Evolutionary conservation across 2,888 invertebrate genomes (phyloP).

Genomic region (Callosobruchus maculatus): DNA sequence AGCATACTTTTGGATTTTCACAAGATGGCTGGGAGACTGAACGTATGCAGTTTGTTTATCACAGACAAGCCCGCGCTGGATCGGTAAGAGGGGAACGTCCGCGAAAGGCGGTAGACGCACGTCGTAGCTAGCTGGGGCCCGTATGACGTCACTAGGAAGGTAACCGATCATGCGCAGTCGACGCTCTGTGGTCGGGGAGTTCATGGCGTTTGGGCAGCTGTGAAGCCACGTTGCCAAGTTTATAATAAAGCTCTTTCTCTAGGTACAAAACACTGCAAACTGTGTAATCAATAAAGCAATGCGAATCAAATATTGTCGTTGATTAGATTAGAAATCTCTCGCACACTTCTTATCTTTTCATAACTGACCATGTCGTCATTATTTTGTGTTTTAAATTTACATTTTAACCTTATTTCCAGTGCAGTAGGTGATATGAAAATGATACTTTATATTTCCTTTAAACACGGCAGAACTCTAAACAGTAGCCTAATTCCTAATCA

Average conservation of each 20-base stretch:
- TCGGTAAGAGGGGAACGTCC: slow-evolving; percentile 18
- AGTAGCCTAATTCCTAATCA: no score
- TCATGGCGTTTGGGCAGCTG: slow-evolving; percentile 1
- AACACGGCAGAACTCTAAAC: no score
- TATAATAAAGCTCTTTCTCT: not conserved
- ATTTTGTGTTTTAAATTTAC: no score
- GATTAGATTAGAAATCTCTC: no score
- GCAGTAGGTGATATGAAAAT: no score
- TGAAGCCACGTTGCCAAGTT: not conserved
- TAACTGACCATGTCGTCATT: no score
- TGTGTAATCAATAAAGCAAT: no score
- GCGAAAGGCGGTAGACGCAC: slow-evolving; percentile 23
- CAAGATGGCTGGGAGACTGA: slow-evolving; percentile 51
- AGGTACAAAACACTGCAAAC: not conserved
- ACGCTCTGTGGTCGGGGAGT: slow-evolving; percentile 4
- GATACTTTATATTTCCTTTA: no score
- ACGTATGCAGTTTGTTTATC: slow-evolving; percentile 39
- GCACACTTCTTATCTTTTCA: no score
- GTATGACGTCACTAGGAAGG: slow-evolving; percentile 46
- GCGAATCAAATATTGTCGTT: no score
- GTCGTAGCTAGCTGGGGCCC: slow-evolving; percentile 29
- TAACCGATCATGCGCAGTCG: slow-evolving; percentile 34
- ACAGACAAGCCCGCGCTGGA: slow-evolving; percentile 33
- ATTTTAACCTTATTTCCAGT: no score
- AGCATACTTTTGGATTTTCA: slow-evolving; percentile 50